Conservation (phyloP, 2,113 vertebrate genomes). For the Hoplias malabaricus region DNA sequence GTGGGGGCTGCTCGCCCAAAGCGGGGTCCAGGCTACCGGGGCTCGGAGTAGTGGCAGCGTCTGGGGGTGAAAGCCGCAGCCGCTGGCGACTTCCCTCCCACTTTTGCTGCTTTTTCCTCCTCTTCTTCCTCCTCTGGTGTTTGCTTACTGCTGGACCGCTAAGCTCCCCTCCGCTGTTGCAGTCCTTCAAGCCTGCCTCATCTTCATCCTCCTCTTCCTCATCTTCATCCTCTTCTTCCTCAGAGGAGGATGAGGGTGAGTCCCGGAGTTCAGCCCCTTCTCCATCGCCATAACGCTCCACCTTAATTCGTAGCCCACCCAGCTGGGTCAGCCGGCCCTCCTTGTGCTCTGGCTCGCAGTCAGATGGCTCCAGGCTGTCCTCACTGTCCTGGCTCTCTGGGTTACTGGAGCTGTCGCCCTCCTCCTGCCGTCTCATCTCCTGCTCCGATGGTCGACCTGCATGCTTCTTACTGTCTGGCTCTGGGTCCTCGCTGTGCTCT, state of each 20-base stretch:
- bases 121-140: constrained; percentile 89
- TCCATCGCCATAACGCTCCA: constrained; percentile 91
- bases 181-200: constrained; percentile 80
- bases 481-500: constrained; percentile 89
- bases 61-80: constrained; percentile 77
- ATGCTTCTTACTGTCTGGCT: constrained; percentile 84
- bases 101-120: constrained; percentile 91
- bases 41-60: constrained; percentile 72
- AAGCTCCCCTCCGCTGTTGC: constrained; percentile 73
- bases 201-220: constrained; percentile 80
- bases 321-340: constrained; percentile 80
- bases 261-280: constrained; percentile 85
- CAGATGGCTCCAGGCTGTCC: constrained; percentile 92
- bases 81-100: constrained; percentile 85
- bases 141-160: constrained; percentile 78
- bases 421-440: constrained; percentile 90
- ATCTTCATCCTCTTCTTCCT: constrained; percentile 82
- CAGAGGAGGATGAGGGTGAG: constrained; percentile 86
- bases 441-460: constrained; percentile 85
- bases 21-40: constrained; percentile 81
- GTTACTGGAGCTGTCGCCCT: constrained; percentile 93
- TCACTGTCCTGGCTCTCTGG: constrained; percentile 95
- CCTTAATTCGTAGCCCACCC: constrained; percentile 95
- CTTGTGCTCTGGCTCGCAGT: constrained; percentile 83
- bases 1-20: constrained; percentile 82